Evolutionary conservation across 2,888 invertebrate species (phyloP), one percentile per base, ranked within the genome.

Genomic region (Epistrophe eligans): DNA sequence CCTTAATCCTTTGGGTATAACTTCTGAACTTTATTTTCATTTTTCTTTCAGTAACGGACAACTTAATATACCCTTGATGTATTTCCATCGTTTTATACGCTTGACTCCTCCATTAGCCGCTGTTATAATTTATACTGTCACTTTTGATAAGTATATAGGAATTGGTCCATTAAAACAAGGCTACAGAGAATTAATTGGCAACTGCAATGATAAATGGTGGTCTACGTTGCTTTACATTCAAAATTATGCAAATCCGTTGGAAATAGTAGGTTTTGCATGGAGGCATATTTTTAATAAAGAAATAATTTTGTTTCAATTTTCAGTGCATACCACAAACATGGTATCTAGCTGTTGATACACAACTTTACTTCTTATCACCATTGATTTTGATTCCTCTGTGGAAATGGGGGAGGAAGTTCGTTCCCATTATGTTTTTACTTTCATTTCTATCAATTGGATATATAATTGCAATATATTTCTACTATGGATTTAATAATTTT

Each of bases 301-400:
- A 35, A 40, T 19, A 19, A 55, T 9, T 19, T 40, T 40, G 10
- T 70, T 57, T 35, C 0, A 32, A 57, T 13, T 79, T 73, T 15
- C 52, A 93, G 93, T 95, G 95, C 89, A 89, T 95, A 55, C 91
- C 92, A 24, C 95, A 94, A 89, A 93, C 94, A 0, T 95, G 95
- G 95, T 95, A 95, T 89, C 90, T 95, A 50, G 93, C 94, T 7
- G 94, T 94, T 10, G 95, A 95, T 88, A 94, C 94, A 89, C 95
- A 95, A 89, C 90, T 95, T 50, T 95, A 94, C 89, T 91, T 94
- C 89, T 79, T 95, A 13, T 94, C 95, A 2, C 95, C 95, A 1
- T 88, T 95, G 4, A 91, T 95, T 74, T 91, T 95, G 15, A 93
- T 93, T 77, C 93, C 94, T 0, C 89, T 95, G n/a, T 93, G 93